Base-by-base conservation (phyloP, 2,888 invertebrate species). In the Drosophila longiperda region DNA sequence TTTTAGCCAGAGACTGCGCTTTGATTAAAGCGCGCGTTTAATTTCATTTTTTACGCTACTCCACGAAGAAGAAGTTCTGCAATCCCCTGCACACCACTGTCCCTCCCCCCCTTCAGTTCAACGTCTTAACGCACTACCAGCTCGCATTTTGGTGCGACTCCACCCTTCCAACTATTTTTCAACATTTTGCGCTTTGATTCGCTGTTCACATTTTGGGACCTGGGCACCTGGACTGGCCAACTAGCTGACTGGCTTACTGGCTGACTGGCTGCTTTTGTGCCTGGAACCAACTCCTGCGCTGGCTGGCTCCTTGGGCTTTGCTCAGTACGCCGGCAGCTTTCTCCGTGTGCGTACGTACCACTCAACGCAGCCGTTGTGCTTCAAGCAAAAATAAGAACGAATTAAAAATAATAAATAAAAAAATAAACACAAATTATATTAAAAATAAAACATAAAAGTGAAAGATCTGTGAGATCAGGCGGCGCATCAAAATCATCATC, bases 31-130 rank as follows among this genome's bases (percentile, higher is more conserved):
- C 87, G 90, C 90, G 83, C 87, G 89, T 87, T 87, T 89, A 89
- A 87, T 87, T 90, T 90, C 87, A 90, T 90, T 90, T 90, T 90
- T 87, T 90, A 90, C 87, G 90, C 90, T 88, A 88, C 90, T 90
- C 85, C 73, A 42, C 57, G 11, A 59, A 59, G 54, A 48, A 55
- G 52, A 75, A 61, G 48, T 63, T 52, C 53, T 49, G 52, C 58
- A 48, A 29, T 12, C 57, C 55, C 34, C 32, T 26, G 45, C 17
- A 42, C 33, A 23, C 33, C 23, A 33, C 34, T 2, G 23, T 12
- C 26, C 38, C 48, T 26, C 29, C 5, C 29, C 6, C 5, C 29
- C 0, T 6, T 5, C 23, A 23, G 36, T 15, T 15, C 32, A 23
- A 8, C 57, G 32, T 42, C 38, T 33, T 8, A 29, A n/a, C 26